Conservation (phyloP, 1,140 invertebrate species). For the Drosophila ananassae region DNA sequence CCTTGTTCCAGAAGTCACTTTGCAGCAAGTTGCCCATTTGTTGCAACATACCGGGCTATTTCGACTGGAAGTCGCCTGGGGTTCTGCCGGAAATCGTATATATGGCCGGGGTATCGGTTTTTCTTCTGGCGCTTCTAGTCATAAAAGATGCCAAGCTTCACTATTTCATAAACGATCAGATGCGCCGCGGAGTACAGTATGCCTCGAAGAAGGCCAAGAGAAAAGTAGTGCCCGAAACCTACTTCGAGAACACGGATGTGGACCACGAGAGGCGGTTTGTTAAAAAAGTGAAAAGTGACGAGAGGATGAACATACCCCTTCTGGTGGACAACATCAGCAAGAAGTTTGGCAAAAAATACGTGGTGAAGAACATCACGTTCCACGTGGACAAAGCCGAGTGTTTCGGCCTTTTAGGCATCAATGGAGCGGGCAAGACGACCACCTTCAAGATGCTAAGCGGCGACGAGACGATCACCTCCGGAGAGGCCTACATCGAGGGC, state of each 20-base stretch:
- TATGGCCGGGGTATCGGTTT: background rate
- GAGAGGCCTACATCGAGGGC: constrained; percentile 85
- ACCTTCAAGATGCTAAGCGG: constrained; percentile 96
- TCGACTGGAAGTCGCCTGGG: constrained; percentile 54
- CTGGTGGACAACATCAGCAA: constrained; percentile 86
- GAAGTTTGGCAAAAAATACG: constrained; percentile 86
- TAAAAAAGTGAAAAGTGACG: constrained; percentile 12
- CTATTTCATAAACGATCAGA: background rate
- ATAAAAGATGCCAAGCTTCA: constrained; percentile 32
- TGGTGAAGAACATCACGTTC: constrained; percentile 89
- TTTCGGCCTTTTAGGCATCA: constrained; percentile 95
- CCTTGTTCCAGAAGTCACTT: background rate
- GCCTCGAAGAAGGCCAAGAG: background rate
- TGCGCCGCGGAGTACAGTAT: background rate
- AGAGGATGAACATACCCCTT: constrained; percentile 65
- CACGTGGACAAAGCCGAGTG: constrained; percentile 87
- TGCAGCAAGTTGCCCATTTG: constrained; percentile 39
- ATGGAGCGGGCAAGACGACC: constrained; percentile 93
- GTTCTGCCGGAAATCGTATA: constrained; percentile 53
- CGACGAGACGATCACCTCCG: constrained; percentile 86
- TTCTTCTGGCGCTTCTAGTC: constrained; percentile 37
- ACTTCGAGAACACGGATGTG: constrained; percentile 72
- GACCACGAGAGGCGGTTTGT: constrained; percentile 73
- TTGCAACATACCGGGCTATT: constrained; percentile 58
- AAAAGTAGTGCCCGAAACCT: background rate